A percentile compares a stretch with the other conserved stretches of the same genome.
Conservation (phyloP, 2,797 vertebrate species). For the Cetoscarus ocellatus region DNA sequence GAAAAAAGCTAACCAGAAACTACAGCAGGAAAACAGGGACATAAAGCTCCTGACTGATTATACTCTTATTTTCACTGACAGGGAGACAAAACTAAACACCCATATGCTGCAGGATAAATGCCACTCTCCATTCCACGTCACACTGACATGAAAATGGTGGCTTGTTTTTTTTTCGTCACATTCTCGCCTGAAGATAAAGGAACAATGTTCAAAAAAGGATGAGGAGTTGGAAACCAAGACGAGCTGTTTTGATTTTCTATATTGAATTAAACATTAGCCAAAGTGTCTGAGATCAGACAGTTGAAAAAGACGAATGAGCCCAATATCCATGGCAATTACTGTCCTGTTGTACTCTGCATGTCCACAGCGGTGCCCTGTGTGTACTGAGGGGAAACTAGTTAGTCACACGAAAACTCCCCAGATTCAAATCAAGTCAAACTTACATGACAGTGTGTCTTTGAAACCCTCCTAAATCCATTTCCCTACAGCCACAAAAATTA, state of each 20-base stretch:
- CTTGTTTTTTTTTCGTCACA: conserved; percentile 53
- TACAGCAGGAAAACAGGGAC: conserved; percentile 21
- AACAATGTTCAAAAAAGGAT: conserved; percentile 58
- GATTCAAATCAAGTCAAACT: conserved; percentile 23
- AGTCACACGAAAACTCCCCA: conserved; percentile 17
- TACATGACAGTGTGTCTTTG: neutral
- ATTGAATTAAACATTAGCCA: conserved; percentile 71
- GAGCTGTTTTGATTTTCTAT: conserved; percentile 60
- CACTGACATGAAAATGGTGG: conserved; percentile 48
- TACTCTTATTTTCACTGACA: conserved; percentile 49
- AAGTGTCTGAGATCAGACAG: conserved; percentile 60
- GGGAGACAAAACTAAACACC: conserved; percentile 50
- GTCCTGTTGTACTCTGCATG: conserved; percentile 20
- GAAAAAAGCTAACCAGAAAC: conserved; percentile 12
- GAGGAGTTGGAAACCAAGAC: conserved; percentile 68
- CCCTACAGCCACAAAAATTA: conserved; percentile 1
- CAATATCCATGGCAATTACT: conserved; percentile 57
- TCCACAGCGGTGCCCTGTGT: conserved; percentile 28
- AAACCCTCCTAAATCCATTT: neutral
- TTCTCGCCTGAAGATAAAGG: conserved; percentile 49
- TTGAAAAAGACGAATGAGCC: conserved; percentile 66
- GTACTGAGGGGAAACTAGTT: conserved; percentile 34
- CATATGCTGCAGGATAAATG: conserved; percentile 47
- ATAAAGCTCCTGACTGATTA: conserved; percentile 41
- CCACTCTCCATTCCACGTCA: conserved; percentile 47